Percentiles rank a stretch among this genome's conserved stretches.
These are phyloP conservation scores for Pelvicachromis taeniatus DNA, from an alignment of 2,113 vertebrate species.

Conservation along the genomic window DNA sequence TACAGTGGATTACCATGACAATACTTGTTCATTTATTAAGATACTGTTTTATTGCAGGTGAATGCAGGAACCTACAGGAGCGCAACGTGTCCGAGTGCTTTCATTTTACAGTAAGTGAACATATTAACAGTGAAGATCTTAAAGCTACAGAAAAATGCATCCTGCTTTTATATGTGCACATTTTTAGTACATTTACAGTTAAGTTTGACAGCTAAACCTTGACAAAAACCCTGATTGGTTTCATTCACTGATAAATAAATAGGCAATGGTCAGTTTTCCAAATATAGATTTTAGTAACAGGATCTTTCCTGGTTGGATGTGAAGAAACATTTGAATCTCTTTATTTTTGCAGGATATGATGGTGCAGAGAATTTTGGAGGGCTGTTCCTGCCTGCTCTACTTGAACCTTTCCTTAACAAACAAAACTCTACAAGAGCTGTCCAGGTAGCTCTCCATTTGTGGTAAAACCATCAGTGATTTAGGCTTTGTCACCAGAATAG, in stretches of 20 bases:
- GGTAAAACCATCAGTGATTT: neutral
- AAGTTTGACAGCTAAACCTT: neutral
- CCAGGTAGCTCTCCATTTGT: constrained; percentile 64
- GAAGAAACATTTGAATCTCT: neutral
- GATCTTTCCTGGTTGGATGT: neutral
- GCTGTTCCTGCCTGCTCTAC: constrained; percentile 77
- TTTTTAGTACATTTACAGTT: neutral
- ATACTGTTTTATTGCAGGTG: constrained; percentile 31
- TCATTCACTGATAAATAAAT: neutral
- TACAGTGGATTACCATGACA: neutral
- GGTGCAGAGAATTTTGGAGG: constrained; percentile 73
- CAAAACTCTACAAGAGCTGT: constrained; percentile 67
- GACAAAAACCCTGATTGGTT: rapidly evolving
- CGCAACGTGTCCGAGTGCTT: constrained; percentile 80
- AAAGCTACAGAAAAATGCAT: neutral
- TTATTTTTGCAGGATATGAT: constrained; percentile 71
- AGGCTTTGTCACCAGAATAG: neutral
- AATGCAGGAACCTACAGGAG: constrained; percentile 80
- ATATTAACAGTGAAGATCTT: neutral
- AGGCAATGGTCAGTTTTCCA: neutral
- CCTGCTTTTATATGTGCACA: neutral
- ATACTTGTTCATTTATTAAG: neutral
- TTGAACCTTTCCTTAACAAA: constrained; percentile 81
- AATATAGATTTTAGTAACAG: neutral
- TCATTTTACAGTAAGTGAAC: constrained; percentile 75